These are phyloP conservation scores for Troides aeacus DNA, from an alignment of 2,888 invertebrate genomes.

Conservation along the genomic window DNA sequence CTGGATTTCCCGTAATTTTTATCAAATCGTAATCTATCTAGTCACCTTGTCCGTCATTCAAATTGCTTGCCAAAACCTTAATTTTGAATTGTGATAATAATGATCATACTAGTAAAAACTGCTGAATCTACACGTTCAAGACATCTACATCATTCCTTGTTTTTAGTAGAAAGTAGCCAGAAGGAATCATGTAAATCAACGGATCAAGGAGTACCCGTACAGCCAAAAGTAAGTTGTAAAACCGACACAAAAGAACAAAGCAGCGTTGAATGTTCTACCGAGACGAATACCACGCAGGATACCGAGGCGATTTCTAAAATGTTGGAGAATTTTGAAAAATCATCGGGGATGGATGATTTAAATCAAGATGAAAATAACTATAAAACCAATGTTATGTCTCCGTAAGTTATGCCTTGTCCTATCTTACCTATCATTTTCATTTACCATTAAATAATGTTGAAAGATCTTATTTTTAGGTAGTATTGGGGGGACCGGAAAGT, in stretches of 20 bases:
- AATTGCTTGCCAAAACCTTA: too few species aligned
- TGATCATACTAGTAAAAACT: neutral
- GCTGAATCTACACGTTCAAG: neutral
- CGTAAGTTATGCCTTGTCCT: constrained; percentile 3
- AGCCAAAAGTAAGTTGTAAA: neutral
- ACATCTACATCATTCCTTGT: neutral
- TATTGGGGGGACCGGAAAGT: too few species aligned
- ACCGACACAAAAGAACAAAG: neutral
- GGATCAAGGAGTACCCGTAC: neutral
- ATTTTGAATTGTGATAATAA: neutral
- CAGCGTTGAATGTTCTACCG: neutral
- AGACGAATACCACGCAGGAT: neutral
- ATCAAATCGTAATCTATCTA: too few species aligned
- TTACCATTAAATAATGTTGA: neutral
- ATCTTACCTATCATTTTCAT: neutral
- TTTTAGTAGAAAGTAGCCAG: neutral
- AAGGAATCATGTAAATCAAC: neutral
- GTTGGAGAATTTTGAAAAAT: constrained; percentile 1
- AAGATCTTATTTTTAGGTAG: too few species aligned
- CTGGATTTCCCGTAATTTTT: too few species aligned
- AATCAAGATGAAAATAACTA: constrained; percentile 5
- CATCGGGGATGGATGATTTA: neutral
- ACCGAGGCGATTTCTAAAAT: neutral
- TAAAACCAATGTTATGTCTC: neutral
- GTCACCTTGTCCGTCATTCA: too few species aligned